Conservation (phyloP, 2,888 invertebrate species). For the Steinernema carpocapsae region DNA sequence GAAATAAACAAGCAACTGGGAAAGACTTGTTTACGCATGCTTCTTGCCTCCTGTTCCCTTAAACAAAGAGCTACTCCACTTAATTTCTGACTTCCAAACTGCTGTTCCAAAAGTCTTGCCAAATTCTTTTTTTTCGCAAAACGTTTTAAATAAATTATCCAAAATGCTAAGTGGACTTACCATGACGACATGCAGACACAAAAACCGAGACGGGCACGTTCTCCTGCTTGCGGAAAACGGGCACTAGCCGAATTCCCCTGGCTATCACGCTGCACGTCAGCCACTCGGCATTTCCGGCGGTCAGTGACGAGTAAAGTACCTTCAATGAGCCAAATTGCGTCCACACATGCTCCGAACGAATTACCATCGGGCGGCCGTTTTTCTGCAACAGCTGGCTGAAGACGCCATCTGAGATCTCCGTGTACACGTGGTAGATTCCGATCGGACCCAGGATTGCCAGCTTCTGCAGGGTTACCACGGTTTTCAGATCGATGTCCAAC, state of each 20-base stretch:
- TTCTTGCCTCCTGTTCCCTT: background rate
- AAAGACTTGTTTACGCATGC: constrained; percentile 12
- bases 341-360: background rate
- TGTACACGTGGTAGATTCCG: constrained; percentile 56
- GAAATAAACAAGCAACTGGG: background rate
- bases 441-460: constrained; percentile 61
- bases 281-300: constrained; percentile 62
- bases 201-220: constrained; percentile 51
- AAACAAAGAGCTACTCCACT: too few species aligned
- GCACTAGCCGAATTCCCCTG: constrained; percentile 49
- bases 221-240: constrained; percentile 51
- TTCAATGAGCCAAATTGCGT: constrained; percentile 38
- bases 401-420: constrained; percentile 54
- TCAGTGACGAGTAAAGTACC: constrained; percentile 65
- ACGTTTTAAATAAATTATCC: constrained; percentile 22
- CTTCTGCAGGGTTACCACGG: constrained; percentile 50
- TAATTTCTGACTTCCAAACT: too few species aligned
- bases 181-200: constrained; percentile 61
- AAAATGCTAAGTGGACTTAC: constrained; percentile 43
- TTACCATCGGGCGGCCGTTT: constrained; percentile 56
- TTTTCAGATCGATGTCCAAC: constrained; percentile 45
- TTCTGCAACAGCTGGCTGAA: constrained; percentile 46
- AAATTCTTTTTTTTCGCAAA: too few species aligned
- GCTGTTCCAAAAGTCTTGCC: too few species aligned
- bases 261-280: constrained; percentile 53